phyloP scores from a whole-genome alignment of 2,113 vertebrate genomes.

The Gallinago paraguaiae region DNA sequence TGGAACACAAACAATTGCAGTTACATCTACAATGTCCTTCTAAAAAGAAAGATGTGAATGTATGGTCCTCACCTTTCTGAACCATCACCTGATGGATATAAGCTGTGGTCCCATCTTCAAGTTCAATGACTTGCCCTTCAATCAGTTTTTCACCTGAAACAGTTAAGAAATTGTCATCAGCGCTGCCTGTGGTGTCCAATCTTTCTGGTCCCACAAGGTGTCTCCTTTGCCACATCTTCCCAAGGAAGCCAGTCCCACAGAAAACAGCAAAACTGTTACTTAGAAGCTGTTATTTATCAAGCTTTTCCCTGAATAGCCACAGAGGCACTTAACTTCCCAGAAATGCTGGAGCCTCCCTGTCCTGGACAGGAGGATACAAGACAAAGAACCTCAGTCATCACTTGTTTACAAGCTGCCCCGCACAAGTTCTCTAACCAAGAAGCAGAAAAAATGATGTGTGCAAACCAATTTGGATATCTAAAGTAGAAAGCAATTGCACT shows the following conservation, averaged over 20 bases:
- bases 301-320: background rate
- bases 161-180: background rate
- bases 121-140: constrained; percentile 81
- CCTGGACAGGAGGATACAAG: background rate
- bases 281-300: background rate
- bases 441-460: background rate
- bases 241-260: background rate
- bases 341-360: background rate
- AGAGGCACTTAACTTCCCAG: background rate
- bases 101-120: constrained; percentile 83
- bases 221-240: background rate
- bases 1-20: background rate
- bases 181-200: background rate
- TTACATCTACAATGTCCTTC: background rate
- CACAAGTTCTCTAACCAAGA: background rate
- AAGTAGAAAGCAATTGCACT: background rate
- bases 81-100: constrained; percentile 82
- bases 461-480: background rate
- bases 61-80: constrained; percentile 77
- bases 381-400: background rate
- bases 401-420: background rate
- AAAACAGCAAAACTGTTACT: background rate
- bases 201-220: background rate
- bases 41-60: background rate
- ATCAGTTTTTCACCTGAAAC: constrained; percentile 79